A percentile compares a stretch with the other conserved stretches of the same genome.
These are phyloP conservation scores for Bubo scandiacus DNA, from an alignment of 2,113 vertebrate genomes.

Conservation along the genomic window DNA sequence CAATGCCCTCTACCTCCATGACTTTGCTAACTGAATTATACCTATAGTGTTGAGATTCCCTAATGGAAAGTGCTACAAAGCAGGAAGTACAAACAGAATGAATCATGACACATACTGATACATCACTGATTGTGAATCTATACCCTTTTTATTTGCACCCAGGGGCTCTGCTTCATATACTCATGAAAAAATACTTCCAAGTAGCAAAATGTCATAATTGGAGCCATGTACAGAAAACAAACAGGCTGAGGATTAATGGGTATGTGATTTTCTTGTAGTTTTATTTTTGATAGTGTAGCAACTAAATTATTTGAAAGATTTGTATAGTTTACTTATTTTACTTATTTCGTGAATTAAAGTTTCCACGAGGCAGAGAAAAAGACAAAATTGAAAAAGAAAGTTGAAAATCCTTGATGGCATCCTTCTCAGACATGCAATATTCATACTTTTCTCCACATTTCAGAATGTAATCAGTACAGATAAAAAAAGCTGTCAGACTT, in stretches of 20 bases:
- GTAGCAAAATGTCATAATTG: not conserved
- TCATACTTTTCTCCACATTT: not conserved
- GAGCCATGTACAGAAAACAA: not conserved
- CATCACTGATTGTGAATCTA: constrained; percentile 15
- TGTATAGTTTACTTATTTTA: not conserved
- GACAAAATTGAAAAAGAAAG: not conserved
- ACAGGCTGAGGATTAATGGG: not conserved
- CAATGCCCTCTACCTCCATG: not conserved
- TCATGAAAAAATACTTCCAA: constrained; percentile 18
- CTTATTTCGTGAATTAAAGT: not conserved
- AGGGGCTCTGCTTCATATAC: not conserved
- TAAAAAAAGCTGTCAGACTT: not conserved
- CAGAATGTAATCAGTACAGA: not conserved
- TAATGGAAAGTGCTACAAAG: constrained; percentile 22
- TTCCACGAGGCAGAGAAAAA: not conserved
- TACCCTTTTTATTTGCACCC: not conserved
- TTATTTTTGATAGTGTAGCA: not conserved
- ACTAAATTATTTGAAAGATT: not conserved
- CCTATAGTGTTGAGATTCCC: constrained; percentile 1
- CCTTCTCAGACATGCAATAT: not conserved
- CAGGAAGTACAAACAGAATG: not conserved
- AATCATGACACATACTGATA: constrained; percentile 44
- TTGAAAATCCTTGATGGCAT: not conserved
- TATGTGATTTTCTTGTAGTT: not conserved
- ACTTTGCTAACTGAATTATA: constrained; percentile 24